Evolutionary conservation across 2,888 invertebrate species (phyloP), one percentile per base, ranked within the genome.

Genomic region (Meteorus colon): DNA sequence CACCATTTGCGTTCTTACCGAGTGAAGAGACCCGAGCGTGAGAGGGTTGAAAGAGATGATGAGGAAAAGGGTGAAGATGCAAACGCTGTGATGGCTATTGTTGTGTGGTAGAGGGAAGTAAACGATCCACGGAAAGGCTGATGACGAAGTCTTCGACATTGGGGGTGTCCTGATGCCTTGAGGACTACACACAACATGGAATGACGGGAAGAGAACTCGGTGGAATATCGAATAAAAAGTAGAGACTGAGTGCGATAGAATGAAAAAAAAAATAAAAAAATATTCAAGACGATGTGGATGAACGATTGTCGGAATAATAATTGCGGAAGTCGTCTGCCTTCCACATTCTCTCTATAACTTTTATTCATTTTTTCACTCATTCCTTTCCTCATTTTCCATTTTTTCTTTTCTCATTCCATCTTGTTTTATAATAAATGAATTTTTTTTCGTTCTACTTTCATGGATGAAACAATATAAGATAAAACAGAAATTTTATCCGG

Each of bases 21-120:
- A 31, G 45, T 55, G 41, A 63, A 69, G 63, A 69, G 37, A 75
- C 48, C 48, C n/a, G 14, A 16, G n/a, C n/a, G 5, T n/a, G 48
- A 55, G 55, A 19, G 55, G 55, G 55, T 55, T 55, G 55, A 8
- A 41, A 19, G 55, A 55, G 55, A 55, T 55, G 55, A 55, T 55
- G 55, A 55, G 55, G 37, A 59, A 37, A 27, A 19, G 66, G 68
- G 14, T 62, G 75, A 78, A 79, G 75, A 77, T 77, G 75, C 77
- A 77, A 79, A 78, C 74, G 75, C 74, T 71, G 71, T 67, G 71
- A 51, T 71, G 19, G 65, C 75, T 31, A 78, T 76, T 76, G 76
- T 76, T 76, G 76, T 63, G 63, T 45, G 24, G 41, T 19, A 63
- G 72, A 37, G 41, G 8, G 55, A 19, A 55, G 55, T 55, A 72